Evolutionary conservation across 2,888 invertebrate genomes (phyloP), one percentile per base, ranked within the genome.

Genomic region (Dryadula phaetusa): DNA sequence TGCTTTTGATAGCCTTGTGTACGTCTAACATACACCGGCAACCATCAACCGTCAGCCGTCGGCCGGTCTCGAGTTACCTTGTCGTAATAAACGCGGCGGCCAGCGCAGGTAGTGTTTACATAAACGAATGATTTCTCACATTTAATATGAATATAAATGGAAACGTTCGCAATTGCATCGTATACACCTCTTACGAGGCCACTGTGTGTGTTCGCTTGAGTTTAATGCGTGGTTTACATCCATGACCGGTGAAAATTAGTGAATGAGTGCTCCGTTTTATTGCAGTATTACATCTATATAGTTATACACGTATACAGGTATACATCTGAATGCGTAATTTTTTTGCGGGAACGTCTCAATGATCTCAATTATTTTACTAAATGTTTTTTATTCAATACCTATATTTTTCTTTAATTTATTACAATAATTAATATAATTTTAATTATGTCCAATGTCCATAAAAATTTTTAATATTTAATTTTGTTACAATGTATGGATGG

Each of bases 271-370:
- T 52, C 10, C 12, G 7, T 52, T 52, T 52, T 28, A 28, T 52
- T 52, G 52, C 52, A 52, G 52, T 28, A 52, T 32, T 32, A 20
- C n/a, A n/a, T n/a, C n/a, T n/a, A n/a, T n/a, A n/a, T n/a, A n/a
- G n/a, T n/a, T n/a, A n/a, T n/a, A n/a, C n/a, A 28, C 16, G 8
- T 52, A 32, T 28, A 37, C 1, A 7, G 3, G 28, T 28, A 1
- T 37, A 12, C 37, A 37, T 37, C 37, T 12, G 12, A 37, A 37
- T 37, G 12, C 2, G 37, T n/a, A 37, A 37, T 37, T 1, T 12
- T 37, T 10, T 37, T 10, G 37, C 6, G 28, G 28, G 28, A 28
- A n/a, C n/a, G n/a, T n/a, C n/a, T n/a, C n/a, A n/a, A n/a, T n/a
- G n/a, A n/a, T n/a, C n/a, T n/a, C n/a, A n/a, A n/a, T n/a, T n/a